phyloP scores from a whole-genome alignment of 2,797 vertebrate species.

The Ambastaia sidthimunki region DNA sequence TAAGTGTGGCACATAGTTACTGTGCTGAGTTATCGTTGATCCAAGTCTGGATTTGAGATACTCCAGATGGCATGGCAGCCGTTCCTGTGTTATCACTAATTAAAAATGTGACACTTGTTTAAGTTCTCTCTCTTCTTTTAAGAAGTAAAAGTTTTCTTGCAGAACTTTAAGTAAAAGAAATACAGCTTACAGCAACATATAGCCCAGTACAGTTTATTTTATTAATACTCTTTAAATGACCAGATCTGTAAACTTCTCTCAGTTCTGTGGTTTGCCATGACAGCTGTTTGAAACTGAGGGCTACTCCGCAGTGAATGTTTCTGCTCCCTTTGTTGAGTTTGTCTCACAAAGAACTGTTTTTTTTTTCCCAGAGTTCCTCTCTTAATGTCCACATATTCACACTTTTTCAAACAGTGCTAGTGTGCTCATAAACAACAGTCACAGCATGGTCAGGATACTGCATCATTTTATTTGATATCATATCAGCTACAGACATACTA shows the following conservation, averaged over 20 bases:
- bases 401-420: slow-evolving; percentile 27
- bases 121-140: slow-evolving; percentile 56
- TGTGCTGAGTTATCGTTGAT: slow-evolving; percentile 33
- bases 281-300: slow-evolving; percentile 37
- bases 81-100: slow-evolving; percentile 77
- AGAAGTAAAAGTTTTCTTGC: slow-evolving; percentile 48
- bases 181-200: slow-evolving; percentile 74
- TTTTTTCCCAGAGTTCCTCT: slow-evolving; percentile 23
- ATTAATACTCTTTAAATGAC: slow-evolving; percentile 79
- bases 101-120: slow-evolving; percentile 68
- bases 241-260: slow-evolving; percentile 77
- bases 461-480: slow-evolving; percentile 1
- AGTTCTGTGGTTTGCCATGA: slow-evolving; percentile 53
- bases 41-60: slow-evolving; percentile 66
- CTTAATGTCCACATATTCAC: slow-evolving; percentile 18
- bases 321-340: slow-evolving; percentile 66
- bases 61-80: slow-evolving; percentile 67
- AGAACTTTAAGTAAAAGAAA: slow-evolving; percentile 61
- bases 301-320: slow-evolving; percentile 69
- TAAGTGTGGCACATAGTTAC: slow-evolving; percentile 2
- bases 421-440: slow-evolving; percentile 28
- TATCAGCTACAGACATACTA: neutral
- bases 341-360: slow-evolving; percentile 30
- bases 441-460: slow-evolving; percentile 7
- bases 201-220: slow-evolving; percentile 75